Evolutionary conservation across 2,113 vertebrate species (phyloP), one percentile per base, ranked within the genome.

Genomic region (Danionella cerebrum): DNA sequence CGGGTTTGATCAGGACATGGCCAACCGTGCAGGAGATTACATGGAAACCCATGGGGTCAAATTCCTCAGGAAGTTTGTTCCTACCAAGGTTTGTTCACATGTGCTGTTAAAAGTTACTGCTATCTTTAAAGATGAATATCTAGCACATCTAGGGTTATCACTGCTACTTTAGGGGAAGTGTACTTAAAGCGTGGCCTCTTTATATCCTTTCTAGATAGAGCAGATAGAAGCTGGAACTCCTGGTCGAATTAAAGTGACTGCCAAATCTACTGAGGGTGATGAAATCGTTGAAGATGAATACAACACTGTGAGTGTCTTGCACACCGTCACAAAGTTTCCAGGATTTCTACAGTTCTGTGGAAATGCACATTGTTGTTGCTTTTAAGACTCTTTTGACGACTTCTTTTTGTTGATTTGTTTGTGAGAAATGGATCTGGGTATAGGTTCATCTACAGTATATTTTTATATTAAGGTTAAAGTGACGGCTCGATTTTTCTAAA

Each of bases 1-100:
- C 18, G 96, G 94, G 13, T 98, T 98, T 52, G 96, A 99, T 80
- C 94, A 93, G 79, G 92, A 99, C 68, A 96, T 99, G 93, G 96
- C 96, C 24, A 89, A 94, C 69, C 93, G 68, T 13, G 82, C 92
- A 2, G 95, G 94, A 1, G 83, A 89, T 6, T 73, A 93, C 82
- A 93, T 99, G 95, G 91, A 94, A 75, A 85, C 82, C 1, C 92
- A 95, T 0, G 93, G 94, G 0, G 78, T 97, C 13, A 96, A 92
- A 76, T 96, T 98, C 86, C 70, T 96, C 74, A 87, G 88, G 63
- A 88, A 91, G 70, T 93, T 88, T 65, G 83, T 95, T 13, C 96
- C 96, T 3, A 21, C 83, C 39, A 87, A 86, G 87, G 95, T 90
- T 80, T 84, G 85, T 85, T 27, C 29, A 18, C 45, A 53, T 58